Conservation (phyloP, 2,888 invertebrate genomes). For the Heteropelma amictum region DNA sequence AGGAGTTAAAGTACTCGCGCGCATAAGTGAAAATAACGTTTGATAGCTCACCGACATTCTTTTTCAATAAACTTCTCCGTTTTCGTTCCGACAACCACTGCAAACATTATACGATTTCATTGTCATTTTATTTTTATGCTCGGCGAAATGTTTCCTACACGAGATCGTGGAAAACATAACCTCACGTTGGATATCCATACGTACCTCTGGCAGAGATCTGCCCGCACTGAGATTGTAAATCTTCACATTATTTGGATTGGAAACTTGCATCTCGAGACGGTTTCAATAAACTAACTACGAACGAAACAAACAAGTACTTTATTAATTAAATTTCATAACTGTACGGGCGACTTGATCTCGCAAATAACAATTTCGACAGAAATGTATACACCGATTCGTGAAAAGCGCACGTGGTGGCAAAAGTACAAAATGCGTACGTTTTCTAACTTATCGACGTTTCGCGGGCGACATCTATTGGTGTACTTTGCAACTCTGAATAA, state of each 20-base stretch:
- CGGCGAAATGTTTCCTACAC: too few species aligned
- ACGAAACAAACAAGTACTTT: not conserved
- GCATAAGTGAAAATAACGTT: too few species aligned
- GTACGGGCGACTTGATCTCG: not conserved
- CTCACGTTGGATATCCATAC: constrained; percentile 68
- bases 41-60: constrained; percentile 84
- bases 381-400: constrained; percentile 6
- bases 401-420: constrained; percentile 42
- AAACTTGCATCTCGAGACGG: constrained; percentile 87
- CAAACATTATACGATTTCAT: constrained; percentile 66
- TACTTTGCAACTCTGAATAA: too few species aligned
- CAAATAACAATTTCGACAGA: constrained; percentile 15
- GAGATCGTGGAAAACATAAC: constrained; percentile 19
- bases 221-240: constrained; percentile 98
- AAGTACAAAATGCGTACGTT: not conserved
- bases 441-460: not conserved
- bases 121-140: constrained; percentile 25
- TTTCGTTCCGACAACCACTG: constrained; percentile 94
- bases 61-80: constrained; percentile 88
- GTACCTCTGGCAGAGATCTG: constrained; percentile 97
- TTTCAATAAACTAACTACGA: not conserved
- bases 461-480: not conserved
- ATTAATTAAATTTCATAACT: constrained; percentile 5
- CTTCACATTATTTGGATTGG: constrained; percentile 96
- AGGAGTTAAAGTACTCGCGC: too few species aligned